phyloP scores from a whole-genome alignment of 2,888 invertebrate genomes.

The Dryocosmus kuriphilus region DNA sequence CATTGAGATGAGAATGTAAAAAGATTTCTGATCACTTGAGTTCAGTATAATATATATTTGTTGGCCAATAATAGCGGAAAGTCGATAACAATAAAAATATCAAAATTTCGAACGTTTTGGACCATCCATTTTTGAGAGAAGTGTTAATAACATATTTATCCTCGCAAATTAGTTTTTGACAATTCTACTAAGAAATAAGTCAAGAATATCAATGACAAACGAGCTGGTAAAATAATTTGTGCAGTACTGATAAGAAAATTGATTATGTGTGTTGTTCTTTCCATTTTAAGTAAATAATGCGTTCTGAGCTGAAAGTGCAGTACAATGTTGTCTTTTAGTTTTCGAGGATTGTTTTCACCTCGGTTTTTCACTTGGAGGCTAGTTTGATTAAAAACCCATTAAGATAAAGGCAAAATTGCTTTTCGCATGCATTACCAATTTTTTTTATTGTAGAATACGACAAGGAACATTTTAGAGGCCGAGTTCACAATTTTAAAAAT shows the following conservation, averaged over 20 bases:
- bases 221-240: not conserved
- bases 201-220: not conserved
- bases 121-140: too few species aligned
- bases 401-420: constrained; percentile 2
- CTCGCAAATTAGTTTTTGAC: not conserved
- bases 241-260: not conserved
- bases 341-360: not conserved
- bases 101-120: too few species aligned
- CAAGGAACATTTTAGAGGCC: not conserved
- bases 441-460: not conserved
- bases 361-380: not conserved
- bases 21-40: too few species aligned
- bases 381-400: not conserved
- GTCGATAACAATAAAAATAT: too few species aligned
- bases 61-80: too few species aligned
- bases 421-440: not conserved
- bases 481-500: not conserved
- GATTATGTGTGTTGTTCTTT: too few species aligned
- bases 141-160: not conserved
- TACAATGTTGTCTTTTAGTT: not conserved
- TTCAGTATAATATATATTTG: too few species aligned
- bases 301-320: not conserved
- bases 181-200: not conserved
- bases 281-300: too few species aligned
- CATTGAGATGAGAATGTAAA: too few species aligned